phyloP scores from a whole-genome alignment of 2,797 vertebrate genomes.

The Bradypus variegatus region DNA sequence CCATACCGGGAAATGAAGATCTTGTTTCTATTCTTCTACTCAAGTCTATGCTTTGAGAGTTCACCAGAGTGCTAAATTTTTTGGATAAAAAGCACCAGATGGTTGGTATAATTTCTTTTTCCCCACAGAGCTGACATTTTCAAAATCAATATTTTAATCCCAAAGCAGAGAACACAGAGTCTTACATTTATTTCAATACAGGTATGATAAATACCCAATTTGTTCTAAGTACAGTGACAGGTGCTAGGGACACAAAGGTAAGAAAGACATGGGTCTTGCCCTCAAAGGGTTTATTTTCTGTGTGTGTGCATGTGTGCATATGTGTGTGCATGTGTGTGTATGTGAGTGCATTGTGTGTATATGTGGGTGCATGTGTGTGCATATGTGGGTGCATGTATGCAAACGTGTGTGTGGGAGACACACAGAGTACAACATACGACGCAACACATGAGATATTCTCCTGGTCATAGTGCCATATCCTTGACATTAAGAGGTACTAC shows the following conservation, averaged over 20 bases:
- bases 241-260: not conserved
- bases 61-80: not conserved
- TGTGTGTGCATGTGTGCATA: too few relatives aligned
- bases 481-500: fast-evolving
- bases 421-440: fast-evolving
- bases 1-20: not conserved
- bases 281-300: fast-evolving
- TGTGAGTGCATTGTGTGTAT: too few relatives aligned
- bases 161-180: not conserved
- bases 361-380: too few relatives aligned
- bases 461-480: fast-evolving
- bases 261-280: too few relatives aligned
- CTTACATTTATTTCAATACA: not conserved
- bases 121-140: conserved; percentile 22
- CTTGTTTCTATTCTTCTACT: conserved; percentile 20
- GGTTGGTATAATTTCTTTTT: not conserved
- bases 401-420: fast-evolving
- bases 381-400: too few relatives aligned
- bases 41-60: not conserved
- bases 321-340: too few relatives aligned
- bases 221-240: not conserved
- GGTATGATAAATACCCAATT: not conserved
- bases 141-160: conserved; percentile 40
- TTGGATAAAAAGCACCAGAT: conserved; percentile 35
- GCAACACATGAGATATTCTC: fast-evolving